phyloP scores from a whole-genome alignment of 2,888 invertebrate genomes.

The Carabus problematicus region DNA sequence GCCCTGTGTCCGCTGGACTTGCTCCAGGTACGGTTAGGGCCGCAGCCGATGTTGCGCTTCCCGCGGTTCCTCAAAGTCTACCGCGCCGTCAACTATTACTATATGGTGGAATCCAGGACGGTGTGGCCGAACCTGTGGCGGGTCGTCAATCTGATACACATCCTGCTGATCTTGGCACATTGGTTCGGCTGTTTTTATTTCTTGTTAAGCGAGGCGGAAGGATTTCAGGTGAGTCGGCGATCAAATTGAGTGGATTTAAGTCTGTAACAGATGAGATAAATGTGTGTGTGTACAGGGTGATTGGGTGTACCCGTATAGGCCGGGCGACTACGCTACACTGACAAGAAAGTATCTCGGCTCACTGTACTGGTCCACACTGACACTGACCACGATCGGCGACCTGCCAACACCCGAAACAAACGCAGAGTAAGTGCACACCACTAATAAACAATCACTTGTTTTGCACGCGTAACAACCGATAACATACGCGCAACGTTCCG shows the following conservation, averaged over 20 bases:
- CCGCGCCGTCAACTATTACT: constrained; percentile 90
- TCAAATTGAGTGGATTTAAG: constrained; percentile 52
- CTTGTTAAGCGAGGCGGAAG: constrained; percentile 89
- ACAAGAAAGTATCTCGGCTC: constrained; percentile 94
- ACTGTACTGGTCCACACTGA: constrained; percentile 95
- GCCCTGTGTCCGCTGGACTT: constrained; percentile 87
- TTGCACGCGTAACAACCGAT: too few relatives aligned
- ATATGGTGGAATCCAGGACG: constrained; percentile 94
- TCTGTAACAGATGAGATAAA: neutral
- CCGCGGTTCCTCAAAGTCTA: constrained; percentile 91
- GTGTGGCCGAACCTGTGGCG: constrained; percentile 97
- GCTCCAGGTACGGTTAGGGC: constrained; percentile 80
- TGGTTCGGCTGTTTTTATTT: constrained; percentile 99
- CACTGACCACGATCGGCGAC: constrained; percentile 95
- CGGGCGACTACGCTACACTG: constrained; percentile 87
- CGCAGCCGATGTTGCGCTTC: constrained; percentile 85
- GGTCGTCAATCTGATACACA: constrained; percentile 93
- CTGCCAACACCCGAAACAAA: constrained; percentile 95
- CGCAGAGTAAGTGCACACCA: constrained; percentile 91
- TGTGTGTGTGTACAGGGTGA: constrained; percentile 68
- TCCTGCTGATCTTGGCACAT: constrained; percentile 91
- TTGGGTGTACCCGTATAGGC: constrained; percentile 88
- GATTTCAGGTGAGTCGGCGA: constrained; percentile 76
- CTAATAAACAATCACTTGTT: neutral
- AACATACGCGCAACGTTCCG: too few relatives aligned